A percentile compares a stretch with the other conserved stretches of the same genome.
These are phyloP conservation scores for Dione juno DNA, from an alignment of 2,888 invertebrate species.

Conservation along the genomic window DNA sequence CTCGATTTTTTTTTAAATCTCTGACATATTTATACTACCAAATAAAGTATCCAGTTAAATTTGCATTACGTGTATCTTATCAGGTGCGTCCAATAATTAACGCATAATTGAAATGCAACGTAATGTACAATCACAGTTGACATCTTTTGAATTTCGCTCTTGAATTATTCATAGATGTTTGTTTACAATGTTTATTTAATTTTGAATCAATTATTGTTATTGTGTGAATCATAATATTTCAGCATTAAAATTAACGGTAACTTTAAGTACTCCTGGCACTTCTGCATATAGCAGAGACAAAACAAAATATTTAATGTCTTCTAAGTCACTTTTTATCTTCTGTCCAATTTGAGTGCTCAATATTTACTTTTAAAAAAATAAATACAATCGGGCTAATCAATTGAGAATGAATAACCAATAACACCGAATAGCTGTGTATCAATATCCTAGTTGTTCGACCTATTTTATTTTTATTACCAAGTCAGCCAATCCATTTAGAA, in stretches of 20 bases:
- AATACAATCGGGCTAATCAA: background rate
- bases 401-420: background rate
- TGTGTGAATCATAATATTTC: background rate
- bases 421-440: background rate
- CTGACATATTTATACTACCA: too few relatives aligned
- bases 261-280: too few relatives aligned
- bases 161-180: slow-evolving; percentile 14
- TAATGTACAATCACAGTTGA: slow-evolving; percentile 3
- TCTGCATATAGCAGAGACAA: too few relatives aligned
- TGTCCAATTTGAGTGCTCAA: too few relatives aligned
- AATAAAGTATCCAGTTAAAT: background rate
- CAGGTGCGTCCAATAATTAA: background rate
- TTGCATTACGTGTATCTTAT: too few relatives aligned
- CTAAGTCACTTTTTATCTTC: too few relatives aligned
- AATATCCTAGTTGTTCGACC: background rate
- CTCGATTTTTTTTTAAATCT: too few relatives aligned
- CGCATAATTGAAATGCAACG: slow-evolving; percentile 7
- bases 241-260: too few relatives aligned
- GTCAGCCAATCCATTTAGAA: background rate
- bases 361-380: too few relatives aligned
- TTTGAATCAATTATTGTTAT: background rate
- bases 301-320: too few relatives aligned
- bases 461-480: background rate
- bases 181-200: background rate
- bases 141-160: slow-evolving; percentile 11